A percentile compares a stretch with the other conserved stretches of the same genome.
Evolutionary conservation across 2,797 vertebrate species (phyloP).

Genomic region (Glossophaga mutica): DNA sequence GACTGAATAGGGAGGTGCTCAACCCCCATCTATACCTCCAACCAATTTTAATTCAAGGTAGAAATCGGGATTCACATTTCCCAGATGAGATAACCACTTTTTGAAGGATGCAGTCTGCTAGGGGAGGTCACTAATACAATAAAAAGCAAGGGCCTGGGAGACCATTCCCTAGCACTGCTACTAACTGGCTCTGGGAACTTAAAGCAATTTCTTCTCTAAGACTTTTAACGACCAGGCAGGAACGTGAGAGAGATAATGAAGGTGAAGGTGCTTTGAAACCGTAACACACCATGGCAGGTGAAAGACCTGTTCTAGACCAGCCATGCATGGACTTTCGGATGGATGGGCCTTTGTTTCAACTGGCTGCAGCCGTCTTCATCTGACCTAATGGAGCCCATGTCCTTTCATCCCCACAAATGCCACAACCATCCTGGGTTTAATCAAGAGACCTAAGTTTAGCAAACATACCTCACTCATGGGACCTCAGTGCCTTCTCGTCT

Average conservation of each 20-base stretch:
- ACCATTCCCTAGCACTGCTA: not conserved
- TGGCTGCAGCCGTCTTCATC: not conserved
- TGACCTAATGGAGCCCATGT: not conserved
- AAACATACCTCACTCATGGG: not conserved
- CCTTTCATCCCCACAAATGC: not conserved
- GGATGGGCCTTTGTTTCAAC: not conserved
- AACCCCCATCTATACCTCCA: not conserved
- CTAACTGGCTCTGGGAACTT: not conserved
- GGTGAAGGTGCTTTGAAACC: not conserved
- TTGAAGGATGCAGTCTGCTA: not conserved
- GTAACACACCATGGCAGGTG: accelerated
- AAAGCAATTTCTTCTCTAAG: not conserved
- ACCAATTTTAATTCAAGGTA: not conserved
- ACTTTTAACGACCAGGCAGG: not conserved
- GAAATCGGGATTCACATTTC: not conserved
- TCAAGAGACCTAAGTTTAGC: not conserved
- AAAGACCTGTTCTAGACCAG: not conserved
- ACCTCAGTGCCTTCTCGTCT: not conserved
- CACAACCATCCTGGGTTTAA: not conserved
- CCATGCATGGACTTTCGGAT: not conserved
- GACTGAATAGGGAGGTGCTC: not conserved
- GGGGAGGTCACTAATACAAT: not conserved
- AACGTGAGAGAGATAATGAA: not conserved
- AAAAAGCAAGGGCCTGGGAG: not conserved
- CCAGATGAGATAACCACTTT: not conserved